Evolutionary conservation across 1,140 invertebrate genomes (phyloP).

Genomic region (Hylaeus anthracinus): DNA sequence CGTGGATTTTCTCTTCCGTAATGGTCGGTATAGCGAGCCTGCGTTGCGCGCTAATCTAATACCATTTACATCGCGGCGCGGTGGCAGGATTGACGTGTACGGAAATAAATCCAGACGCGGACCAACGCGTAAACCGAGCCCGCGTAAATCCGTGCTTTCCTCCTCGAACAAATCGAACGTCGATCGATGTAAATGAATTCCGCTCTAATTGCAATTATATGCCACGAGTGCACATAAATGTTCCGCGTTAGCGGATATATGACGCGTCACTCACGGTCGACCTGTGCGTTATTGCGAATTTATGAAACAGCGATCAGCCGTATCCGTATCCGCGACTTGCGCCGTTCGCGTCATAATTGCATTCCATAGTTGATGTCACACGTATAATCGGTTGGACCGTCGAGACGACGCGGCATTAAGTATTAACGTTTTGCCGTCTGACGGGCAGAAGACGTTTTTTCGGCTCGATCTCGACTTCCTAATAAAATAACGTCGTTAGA

Average conservation of each 20-base stretch:
- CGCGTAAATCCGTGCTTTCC: slow-evolving; percentile 63
- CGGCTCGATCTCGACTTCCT: background rate
- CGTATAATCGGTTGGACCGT: slow-evolving; percentile 49
- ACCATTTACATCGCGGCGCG: slow-evolving; percentile 58
- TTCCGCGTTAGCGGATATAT: slow-evolving; percentile 62
- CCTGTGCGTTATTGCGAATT: slow-evolving; percentile 60
- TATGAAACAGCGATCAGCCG: slow-evolving; percentile 65
- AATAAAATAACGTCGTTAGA: background rate
- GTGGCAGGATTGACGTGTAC: slow-evolving; percentile 55
- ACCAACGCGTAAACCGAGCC: slow-evolving; percentile 22
- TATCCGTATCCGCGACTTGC: slow-evolving; percentile 54
- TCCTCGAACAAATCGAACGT: slow-evolving; percentile 63
- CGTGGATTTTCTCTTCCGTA: background rate
- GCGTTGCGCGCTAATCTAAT: slow-evolving; percentile 56
- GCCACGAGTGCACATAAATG: slow-evolving; percentile 62
- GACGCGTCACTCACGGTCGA: slow-evolving; percentile 60
- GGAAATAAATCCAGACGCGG: slow-evolving; percentile 65
- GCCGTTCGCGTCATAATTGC: slow-evolving; percentile 55
- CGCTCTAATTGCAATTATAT: slow-evolving; percentile 69
- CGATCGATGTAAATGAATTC: slow-evolving; percentile 69
- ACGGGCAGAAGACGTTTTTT: slow-evolving; percentile 8
- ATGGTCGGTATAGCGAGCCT: background rate
- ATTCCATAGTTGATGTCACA: slow-evolving; percentile 57
- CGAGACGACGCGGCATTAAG: slow-evolving; percentile 55
- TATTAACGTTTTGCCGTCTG: slow-evolving; percentile 52